These are phyloP conservation scores for Rhea americana DNA, from an alignment of 2,113 vertebrate genomes.

Conservation along the genomic window DNA sequence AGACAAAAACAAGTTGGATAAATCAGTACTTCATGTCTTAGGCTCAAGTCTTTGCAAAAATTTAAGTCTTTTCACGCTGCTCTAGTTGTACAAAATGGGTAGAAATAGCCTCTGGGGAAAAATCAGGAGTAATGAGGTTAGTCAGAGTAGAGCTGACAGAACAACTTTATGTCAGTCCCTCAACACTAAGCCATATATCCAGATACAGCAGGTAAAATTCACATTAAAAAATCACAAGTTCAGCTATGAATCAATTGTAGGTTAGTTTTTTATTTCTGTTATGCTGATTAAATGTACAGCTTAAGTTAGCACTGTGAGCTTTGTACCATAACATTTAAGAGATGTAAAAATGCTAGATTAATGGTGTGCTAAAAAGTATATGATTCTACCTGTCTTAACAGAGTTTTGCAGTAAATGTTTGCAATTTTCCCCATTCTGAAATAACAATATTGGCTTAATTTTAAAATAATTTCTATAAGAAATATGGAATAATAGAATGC, in stretches of 20 bases:
- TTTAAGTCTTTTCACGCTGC: not conserved
- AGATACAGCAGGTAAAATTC: slow-evolving; percentile 7
- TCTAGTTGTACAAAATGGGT: slow-evolving; percentile 52
- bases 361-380: not conserved
- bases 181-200: not conserved
- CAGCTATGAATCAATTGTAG: not conserved
- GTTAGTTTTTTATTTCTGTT: not conserved
- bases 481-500: not conserved
- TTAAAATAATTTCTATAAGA: not conserved
- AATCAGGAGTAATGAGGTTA: slow-evolving; percentile 30
- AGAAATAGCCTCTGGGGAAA: slow-evolving; percentile 36
- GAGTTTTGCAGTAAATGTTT: not conserved
- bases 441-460: not conserved
- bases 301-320: not conserved
- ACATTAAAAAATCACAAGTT: not conserved
- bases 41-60: not conserved
- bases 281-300: not conserved
- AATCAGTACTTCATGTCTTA: not conserved
- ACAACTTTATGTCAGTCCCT: not conserved
- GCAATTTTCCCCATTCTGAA: not conserved
- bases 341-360: not conserved
- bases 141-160: slow-evolving; percentile 35
- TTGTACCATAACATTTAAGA: accelerated
- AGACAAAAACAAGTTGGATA: not conserved
- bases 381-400: not conserved